Evolutionary conservation across 2,113 vertebrate genomes (phyloP).

Genomic region (Penelope pileata): DNA sequence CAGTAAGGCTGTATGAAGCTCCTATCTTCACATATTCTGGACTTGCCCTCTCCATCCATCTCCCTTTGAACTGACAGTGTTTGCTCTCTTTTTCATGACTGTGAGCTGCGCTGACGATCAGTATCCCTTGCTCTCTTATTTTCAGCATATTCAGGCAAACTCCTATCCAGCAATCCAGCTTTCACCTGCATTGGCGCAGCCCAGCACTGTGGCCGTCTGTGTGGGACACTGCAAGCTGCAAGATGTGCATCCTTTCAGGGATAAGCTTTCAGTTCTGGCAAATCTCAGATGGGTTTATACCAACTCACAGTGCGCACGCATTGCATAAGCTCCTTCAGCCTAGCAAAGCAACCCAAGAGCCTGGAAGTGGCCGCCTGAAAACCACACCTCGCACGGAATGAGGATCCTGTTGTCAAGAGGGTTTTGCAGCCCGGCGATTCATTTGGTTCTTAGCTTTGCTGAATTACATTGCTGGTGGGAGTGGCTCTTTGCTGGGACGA

Average conservation of each 20-base stretch:
- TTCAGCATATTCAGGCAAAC: not conserved
- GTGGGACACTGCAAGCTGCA: not conserved
- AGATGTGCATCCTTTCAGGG: not conserved
- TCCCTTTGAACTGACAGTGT: not conserved
- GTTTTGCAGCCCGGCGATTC: not conserved
- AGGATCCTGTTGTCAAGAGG: not conserved
- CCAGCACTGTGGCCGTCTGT: not conserved
- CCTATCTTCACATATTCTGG: not conserved
- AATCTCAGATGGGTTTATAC: not conserved
- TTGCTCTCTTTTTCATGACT: not conserved
- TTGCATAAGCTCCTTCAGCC: not conserved
- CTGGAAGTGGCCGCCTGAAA: not conserved
- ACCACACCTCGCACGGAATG: fast-evolving
- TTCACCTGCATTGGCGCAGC: not conserved
- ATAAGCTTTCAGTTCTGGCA: not conserved
- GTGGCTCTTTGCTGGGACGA: not conserved
- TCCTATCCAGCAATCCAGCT: not conserved
- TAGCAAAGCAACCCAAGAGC: not conserved
- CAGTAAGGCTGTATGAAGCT: not conserved
- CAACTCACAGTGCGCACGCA: not conserved
- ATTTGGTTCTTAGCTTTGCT: not conserved
- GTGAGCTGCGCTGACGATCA: fast-evolving
- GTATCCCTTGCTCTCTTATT: not conserved
- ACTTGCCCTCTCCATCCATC: not conserved
- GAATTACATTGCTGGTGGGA: not conserved